Conservation (phyloP, 2,113 vertebrate species). For the Rissa tridactyla region DNA sequence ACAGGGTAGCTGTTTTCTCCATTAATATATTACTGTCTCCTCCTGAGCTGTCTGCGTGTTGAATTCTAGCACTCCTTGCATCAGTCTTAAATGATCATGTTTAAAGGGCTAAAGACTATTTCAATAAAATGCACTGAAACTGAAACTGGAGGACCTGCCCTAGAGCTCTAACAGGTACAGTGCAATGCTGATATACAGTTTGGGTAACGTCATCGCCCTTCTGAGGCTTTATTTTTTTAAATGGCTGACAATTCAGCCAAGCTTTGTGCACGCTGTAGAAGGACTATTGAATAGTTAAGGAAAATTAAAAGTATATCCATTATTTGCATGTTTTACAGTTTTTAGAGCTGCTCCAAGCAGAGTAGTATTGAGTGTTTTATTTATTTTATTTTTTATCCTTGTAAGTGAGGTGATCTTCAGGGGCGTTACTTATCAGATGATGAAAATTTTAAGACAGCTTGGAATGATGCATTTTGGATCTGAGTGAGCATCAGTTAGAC, state of each 20-base stretch:
- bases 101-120: neutral
- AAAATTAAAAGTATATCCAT: neutral
- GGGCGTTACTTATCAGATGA: neutral
- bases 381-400: neutral
- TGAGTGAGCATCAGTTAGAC: neutral
- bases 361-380: neutral
- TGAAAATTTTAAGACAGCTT: neutral
- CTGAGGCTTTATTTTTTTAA: neutral
- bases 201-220: rapidly evolving
- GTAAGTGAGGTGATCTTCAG: neutral
- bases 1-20: neutral
- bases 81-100: neutral
- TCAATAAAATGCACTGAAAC: neutral
- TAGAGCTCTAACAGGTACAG: neutral
- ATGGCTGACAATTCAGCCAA: neutral
- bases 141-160: neutral
- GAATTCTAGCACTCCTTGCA: neutral
- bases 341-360: neutral
- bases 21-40: neutral
- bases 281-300: neutral
- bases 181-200: neutral
- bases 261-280: neutral
- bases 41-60: neutral
- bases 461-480: neutral
- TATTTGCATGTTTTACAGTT: neutral